Base-by-base conservation (phyloP, 2,113 vertebrate genomes). In the Willisornis vidua region DNA sequence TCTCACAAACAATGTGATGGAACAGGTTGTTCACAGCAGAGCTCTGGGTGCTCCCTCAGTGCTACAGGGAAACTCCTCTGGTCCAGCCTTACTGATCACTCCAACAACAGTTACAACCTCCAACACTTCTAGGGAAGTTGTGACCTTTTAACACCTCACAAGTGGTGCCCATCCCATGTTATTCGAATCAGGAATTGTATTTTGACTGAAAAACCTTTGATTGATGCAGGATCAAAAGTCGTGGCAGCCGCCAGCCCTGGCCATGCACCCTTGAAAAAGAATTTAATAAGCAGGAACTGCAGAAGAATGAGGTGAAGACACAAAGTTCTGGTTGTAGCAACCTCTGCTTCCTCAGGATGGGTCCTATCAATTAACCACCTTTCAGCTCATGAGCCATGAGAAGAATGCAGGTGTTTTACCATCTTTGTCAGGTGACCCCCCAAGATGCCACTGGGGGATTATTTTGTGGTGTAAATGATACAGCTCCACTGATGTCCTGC, bases 371-470 rank as follows among this genome's bases (percentile, higher is more conserved):
- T 37, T 9, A 14, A 57, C 65, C 22, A 33, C 2, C 10, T 2
- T 2, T 23, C 33, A 75, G 49, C 31, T 58, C 10, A 15, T 4
- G 20, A 68, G 26, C 41, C 10, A 4, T 1, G 19, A 43, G 45
- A 45, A 87, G 12, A 58, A 19, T 5, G 31, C 1, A 22, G 19
- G 10, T 14, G 49, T 28, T 84, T 37, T 4, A 17, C 43, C 24
- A 24, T 0, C 37, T 31, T 19, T 31, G 9, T 1, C 52, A 58
- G 48, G 23, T 26, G 52, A 19, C 25, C 8, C 28, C 43, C 61
- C 11, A 18, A 7, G 26, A 33, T 15, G 1, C 9, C 4, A 0
- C 4, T 18, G 13, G 61, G 48, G 20, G 16, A 37, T 46, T 3
- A 33, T 67, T 83, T 35, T 65, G 10, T 6, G 8, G 7, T 62